Percentiles rank a stretch among this genome's conserved stretches.
Evolutionary conservation across 2,888 invertebrate genomes (phyloP).

Genomic region (Adineta ricciae): DNA sequence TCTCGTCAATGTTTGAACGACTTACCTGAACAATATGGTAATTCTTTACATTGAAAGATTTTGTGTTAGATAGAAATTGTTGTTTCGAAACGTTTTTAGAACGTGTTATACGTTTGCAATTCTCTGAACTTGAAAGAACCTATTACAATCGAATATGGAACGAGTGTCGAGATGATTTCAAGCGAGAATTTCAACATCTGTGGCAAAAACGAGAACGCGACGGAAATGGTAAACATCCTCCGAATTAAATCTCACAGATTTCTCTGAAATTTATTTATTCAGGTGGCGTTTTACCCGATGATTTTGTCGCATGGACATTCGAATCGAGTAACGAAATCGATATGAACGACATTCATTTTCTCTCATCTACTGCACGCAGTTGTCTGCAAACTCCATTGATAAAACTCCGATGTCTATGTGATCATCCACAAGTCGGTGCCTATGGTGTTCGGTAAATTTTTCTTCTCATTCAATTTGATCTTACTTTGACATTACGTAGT

Average conservation of each 20-base stretch:
- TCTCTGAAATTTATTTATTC: no score
- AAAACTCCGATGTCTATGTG: not conserved
- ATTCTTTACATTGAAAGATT: no score
- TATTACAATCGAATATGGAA: not conserved
- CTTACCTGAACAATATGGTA: not conserved
- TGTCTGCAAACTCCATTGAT: not conserved
- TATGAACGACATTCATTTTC: not conserved
- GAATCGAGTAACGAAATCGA: not conserved
- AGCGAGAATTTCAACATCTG: not conserved
- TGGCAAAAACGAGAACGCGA: not conserved
- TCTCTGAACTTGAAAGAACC: not conserved
- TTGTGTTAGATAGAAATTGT: no score
- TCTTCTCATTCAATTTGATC: not conserved
- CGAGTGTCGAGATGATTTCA: not conserved
- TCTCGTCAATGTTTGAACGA: slow-evolving; percentile 5
- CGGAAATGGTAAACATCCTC: not conserved
- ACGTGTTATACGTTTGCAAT: not conserved
- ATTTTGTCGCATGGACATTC: not conserved
- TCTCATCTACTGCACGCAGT: not conserved
- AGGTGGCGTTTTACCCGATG: not conserved
- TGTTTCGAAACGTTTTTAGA: not conserved
- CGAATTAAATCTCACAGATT: no score
- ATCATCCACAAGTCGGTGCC: not conserved
- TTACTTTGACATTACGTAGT: no score
- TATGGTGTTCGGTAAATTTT: not conserved